These are phyloP conservation scores for Halcyon senegalensis DNA, from an alignment of 2,113 vertebrate species.

Conservation along the genomic window DNA sequence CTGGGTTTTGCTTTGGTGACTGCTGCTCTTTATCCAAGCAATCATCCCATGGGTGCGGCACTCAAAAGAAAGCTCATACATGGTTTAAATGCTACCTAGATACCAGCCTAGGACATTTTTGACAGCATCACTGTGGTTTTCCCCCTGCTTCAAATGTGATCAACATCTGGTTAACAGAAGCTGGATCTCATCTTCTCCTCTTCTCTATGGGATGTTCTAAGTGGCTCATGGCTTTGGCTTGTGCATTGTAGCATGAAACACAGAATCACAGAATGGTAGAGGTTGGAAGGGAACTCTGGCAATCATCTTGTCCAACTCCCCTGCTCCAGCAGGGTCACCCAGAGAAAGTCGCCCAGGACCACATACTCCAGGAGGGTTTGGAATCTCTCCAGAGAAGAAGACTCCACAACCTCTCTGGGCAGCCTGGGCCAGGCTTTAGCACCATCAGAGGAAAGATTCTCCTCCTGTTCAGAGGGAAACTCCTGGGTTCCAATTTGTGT, in stretches of 20 bases:
- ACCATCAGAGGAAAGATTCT: too few relatives aligned
- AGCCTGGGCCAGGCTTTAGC: too few relatives aligned
- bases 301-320: too few relatives aligned
- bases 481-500: neutral
- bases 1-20: neutral
- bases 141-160: neutral
- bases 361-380: too few relatives aligned
- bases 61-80: neutral
- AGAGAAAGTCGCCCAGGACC: too few relatives aligned
- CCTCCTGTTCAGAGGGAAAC: too few relatives aligned
- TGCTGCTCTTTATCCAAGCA: neutral
- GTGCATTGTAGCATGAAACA: fast-evolving
- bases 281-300: too few relatives aligned
- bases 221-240: neutral
- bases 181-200: neutral
- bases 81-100: neutral
- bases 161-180: neutral
- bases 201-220: neutral
- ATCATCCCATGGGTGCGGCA: neutral
- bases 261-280: too few relatives aligned
- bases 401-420: too few relatives aligned
- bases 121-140: neutral
- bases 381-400: too few relatives aligned
- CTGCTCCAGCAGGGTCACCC: too few relatives aligned
- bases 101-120: neutral